These are phyloP conservation scores for Phoebastria nigripes DNA, from an alignment of 2,797 vertebrate species.

Conservation along the genomic window DNA sequence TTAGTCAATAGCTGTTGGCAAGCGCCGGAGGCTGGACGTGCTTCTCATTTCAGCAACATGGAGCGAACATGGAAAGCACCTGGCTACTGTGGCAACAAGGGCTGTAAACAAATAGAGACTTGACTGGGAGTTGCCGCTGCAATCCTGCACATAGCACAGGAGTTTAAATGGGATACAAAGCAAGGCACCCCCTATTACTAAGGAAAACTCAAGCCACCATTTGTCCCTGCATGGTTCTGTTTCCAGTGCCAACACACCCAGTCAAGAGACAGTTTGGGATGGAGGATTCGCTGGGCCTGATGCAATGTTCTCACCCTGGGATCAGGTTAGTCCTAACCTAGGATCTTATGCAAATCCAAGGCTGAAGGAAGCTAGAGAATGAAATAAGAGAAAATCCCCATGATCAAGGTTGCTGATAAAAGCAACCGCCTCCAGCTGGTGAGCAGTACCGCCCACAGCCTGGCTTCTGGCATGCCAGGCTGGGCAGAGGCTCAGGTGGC, in stretches of 20 bases:
- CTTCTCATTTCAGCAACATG: background rate
- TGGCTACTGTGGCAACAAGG: conserved; percentile 24
- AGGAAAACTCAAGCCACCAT: background rate
- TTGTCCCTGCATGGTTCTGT: background rate
- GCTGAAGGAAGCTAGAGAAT: conserved; percentile 30
- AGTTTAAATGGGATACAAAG: background rate
- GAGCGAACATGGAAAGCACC: conserved; percentile 51
- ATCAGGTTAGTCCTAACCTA: conserved; percentile 41
- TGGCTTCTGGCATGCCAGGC: background rate
- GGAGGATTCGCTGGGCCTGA: background rate
- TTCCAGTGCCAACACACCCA: background rate
- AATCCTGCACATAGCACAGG: background rate
- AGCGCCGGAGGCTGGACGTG: background rate
- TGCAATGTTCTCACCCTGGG: background rate
- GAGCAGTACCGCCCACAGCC: conserved; percentile 17
- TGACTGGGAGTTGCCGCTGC: background rate
- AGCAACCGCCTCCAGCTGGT: background rate
- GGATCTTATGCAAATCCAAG: conserved; percentile 47
- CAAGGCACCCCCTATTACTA: background rate
- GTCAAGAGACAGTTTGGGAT: background rate
- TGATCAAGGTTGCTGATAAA: conserved; percentile 47
- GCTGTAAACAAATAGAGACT: conserved; percentile 41
- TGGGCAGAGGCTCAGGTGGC: background rate
- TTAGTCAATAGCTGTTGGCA: background rate
- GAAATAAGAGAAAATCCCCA: conserved; percentile 42